These are phyloP conservation scores for Xiphias gladius DNA, from an alignment of 2,113 vertebrate genomes.

Conservation along the genomic window DNA sequence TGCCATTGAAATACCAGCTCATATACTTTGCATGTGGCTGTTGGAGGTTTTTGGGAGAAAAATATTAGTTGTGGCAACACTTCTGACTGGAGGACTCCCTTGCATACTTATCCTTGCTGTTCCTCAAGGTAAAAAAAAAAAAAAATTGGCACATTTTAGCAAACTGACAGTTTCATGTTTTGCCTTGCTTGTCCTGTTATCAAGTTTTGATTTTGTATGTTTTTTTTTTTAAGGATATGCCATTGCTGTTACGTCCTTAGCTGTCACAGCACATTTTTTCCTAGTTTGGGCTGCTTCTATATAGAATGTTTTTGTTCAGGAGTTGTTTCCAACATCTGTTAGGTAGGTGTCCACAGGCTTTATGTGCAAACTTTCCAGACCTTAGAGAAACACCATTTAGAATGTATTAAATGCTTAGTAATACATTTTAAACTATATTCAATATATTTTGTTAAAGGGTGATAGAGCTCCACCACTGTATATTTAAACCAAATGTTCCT, in stretches of 20 bases:
- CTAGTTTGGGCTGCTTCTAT: constrained; percentile 26
- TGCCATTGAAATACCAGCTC: constrained; percentile 57
- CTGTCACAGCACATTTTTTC: constrained; percentile 54
- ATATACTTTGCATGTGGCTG: constrained; percentile 66
- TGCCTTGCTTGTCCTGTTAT: neutral
- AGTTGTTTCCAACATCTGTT: constrained; percentile 73
- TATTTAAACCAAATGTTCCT: too few species aligned
- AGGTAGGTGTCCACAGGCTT: too few species aligned
- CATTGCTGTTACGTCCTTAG: constrained; percentile 47
- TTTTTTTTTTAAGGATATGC: constrained; percentile 33
- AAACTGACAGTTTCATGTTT: neutral
- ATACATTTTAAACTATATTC: too few species aligned
- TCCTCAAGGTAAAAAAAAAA: constrained; percentile 62
- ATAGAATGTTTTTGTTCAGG: constrained; percentile 64
- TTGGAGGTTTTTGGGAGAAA: constrained; percentile 70
- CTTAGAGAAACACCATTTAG: too few species aligned
- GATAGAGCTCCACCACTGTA: too few species aligned
- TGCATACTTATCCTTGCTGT: constrained; percentile 61
- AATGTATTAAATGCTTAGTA: too few species aligned
- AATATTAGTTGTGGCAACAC: constrained; percentile 28
- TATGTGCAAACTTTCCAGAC: too few species aligned
- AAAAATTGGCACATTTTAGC: too few species aligned
- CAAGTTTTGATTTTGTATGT: neutral
- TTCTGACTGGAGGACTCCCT: constrained; percentile 32
- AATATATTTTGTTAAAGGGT: too few species aligned